A percentile compares a stretch with the other conserved stretches of the same genome.
Evolutionary conservation across 1,140 invertebrate species (phyloP).

Genomic region (Teleogryllus occipitalis): DNA sequence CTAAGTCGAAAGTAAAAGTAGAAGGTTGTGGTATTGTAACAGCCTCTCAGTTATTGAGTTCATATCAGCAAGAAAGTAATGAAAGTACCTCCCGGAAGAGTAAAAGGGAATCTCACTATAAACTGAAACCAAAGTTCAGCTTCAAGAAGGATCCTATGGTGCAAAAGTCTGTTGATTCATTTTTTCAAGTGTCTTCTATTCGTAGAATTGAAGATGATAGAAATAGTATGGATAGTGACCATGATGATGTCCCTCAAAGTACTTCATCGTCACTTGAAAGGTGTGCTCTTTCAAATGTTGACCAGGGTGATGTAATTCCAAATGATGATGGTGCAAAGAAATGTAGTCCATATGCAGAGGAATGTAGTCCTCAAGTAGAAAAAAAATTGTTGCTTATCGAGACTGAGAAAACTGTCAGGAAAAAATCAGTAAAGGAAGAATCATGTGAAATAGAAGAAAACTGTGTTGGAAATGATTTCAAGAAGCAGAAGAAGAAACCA

Average conservation of each 20-base stretch:
- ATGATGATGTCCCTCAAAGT: too few relatives aligned
- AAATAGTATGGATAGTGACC: neutral
- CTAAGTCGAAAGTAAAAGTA: neutral
- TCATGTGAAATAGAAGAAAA: neutral
- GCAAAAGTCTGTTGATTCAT: constrained; percentile 13
- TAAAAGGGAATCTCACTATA: neutral
- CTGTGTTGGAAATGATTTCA: neutral
- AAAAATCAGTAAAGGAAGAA: too few relatives aligned
- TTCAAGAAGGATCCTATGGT: constrained; percentile 12
- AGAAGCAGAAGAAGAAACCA: neutral
- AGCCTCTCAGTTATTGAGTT: constrained; percentile 10
- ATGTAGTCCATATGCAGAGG: too few relatives aligned
- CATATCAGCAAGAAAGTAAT: neutral
- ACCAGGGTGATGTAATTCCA: neutral
- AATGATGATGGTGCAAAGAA: neutral
- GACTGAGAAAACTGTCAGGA: too few relatives aligned
- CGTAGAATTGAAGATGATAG: neutral
- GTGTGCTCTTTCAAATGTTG: too few relatives aligned
- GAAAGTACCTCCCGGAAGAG: neutral
- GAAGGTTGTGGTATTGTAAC: neutral
- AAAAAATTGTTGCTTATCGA: too few relatives aligned
- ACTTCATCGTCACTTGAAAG: too few relatives aligned
- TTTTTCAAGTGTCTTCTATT: neutral
- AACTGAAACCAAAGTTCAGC: neutral
- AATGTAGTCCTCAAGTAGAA: too few relatives aligned